A percentile compares a stretch with the other conserved stretches of the same genome.
phyloP scores from a whole-genome alignment of 2,888 invertebrate genomes.

The Trichogramma evanescens region DNA sequence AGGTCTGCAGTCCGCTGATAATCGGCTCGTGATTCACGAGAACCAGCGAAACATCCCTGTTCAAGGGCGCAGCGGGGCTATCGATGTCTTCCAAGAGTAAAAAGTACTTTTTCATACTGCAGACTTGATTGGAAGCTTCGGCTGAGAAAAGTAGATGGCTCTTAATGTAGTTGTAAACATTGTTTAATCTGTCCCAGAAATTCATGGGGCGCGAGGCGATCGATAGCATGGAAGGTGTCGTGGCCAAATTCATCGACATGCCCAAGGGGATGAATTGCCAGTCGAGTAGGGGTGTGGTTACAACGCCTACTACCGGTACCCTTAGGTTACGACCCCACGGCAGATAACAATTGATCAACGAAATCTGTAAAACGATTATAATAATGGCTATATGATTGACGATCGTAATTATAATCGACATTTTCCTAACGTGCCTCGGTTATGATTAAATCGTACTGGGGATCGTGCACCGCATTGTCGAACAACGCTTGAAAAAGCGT shows the following conservation, averaged over 20 bases:
- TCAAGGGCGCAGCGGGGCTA: too few species aligned
- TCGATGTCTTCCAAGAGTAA: too few species aligned
- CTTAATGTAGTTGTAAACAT: constrained; percentile 18
- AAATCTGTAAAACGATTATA: constrained; percentile 26
- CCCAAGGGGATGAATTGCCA: constrained; percentile 32
- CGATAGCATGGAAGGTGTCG: constrained; percentile 26
- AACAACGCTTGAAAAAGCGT: constrained; percentile 20
- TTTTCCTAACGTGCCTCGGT: constrained; percentile 19
- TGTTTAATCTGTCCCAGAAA: constrained; percentile 33
- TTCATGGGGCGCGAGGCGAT: constrained; percentile 25
- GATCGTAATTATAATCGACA: not conserved
- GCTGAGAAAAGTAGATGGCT: too few species aligned
- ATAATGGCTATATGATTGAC: not conserved
- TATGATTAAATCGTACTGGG: constrained; percentile 26
- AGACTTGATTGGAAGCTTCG: too few species aligned
- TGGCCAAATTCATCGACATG: constrained; percentile 29
- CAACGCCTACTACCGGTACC: constrained; percentile 30
- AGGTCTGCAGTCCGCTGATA: constrained; percentile 49
- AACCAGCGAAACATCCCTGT: constrained; percentile 26
- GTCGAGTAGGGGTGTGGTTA: constrained; percentile 28
- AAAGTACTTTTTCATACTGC: too few species aligned
- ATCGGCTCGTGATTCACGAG: constrained; percentile 54
- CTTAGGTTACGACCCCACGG: constrained; percentile 33
- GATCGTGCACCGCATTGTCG: constrained; percentile 23
- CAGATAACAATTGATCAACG: constrained; percentile 33